phyloP scores from a whole-genome alignment of 2,888 invertebrate genomes.

The Osedax fenrisi region DNA sequence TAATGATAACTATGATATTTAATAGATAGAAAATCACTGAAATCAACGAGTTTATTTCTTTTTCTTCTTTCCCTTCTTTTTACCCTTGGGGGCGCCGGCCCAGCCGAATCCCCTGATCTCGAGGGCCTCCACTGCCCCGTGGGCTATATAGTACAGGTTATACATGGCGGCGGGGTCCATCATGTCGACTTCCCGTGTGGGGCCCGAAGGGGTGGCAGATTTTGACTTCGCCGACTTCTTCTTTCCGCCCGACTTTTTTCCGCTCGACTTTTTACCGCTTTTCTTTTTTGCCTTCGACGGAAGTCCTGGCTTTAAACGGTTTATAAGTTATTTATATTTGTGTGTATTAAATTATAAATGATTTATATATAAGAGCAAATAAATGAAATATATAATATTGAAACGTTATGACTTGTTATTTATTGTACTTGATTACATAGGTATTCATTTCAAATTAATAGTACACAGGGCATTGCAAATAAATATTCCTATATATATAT shows the following conservation, averaged over 20 bases:
- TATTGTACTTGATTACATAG: too few relatives aligned
- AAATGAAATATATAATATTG: too few relatives aligned
- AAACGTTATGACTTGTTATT: too few relatives aligned
- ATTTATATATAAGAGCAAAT: too few relatives aligned
- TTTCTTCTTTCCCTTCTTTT: slow-evolving; percentile 39
- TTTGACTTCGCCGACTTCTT: slow-evolving; percentile 28
- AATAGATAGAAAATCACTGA: too few relatives aligned
- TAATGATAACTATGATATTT: too few relatives aligned
- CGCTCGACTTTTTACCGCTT: background rate
- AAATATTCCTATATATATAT: too few relatives aligned
- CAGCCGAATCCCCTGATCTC: slow-evolving; percentile 76
- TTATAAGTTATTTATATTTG: too few relatives aligned
- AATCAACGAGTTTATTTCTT: slow-evolving; percentile 39
- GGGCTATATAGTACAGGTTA: slow-evolving; percentile 82
- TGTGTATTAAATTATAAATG: too few relatives aligned
- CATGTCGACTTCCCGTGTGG: slow-evolving; percentile 60
- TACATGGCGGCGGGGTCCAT: slow-evolving; percentile 81
- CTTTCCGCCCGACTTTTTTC: slow-evolving; percentile 21
- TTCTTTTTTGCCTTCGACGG: background rate
- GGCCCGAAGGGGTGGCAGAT: slow-evolving; percentile 17
- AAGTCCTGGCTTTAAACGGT: background rate
- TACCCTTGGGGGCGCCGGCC: slow-evolving; percentile 71
- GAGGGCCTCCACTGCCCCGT: slow-evolving; percentile 77
- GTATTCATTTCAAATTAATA: too few relatives aligned
- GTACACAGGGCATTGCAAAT: too few relatives aligned